Conservation (phyloP, 2,888 invertebrate genomes). For the Julus scanicus region DNA sequence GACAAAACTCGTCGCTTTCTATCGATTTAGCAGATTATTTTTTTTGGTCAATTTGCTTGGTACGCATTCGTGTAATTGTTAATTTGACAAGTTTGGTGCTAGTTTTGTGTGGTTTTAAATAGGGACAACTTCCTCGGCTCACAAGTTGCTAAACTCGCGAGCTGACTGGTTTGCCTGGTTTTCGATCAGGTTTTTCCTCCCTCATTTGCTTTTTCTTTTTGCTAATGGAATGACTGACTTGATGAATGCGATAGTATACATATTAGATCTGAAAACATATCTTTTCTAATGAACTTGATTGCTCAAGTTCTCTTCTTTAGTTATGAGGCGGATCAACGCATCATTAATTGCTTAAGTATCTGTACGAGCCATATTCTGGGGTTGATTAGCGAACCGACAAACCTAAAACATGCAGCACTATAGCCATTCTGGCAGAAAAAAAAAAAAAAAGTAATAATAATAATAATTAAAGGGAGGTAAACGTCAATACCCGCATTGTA, state of each 20-base stretch:
- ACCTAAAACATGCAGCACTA: neutral
- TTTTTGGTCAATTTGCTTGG: neutral
- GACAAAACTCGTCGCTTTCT: neutral
- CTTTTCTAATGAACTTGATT: neutral
- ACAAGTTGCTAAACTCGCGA: neutral
- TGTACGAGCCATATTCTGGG: neutral
- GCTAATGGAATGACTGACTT: neutral
- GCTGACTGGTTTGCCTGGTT: neutral
- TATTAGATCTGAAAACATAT: neutral
- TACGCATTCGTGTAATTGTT: neutral
- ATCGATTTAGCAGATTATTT: neutral
- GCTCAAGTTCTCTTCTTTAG: neutral
- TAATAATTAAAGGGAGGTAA: too few relatives aligned
- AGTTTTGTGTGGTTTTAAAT: conserved; percentile 4
- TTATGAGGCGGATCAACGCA: neutral
- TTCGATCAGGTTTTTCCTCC: conserved; percentile 12
- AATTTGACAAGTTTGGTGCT: neutral
- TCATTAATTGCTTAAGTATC: neutral
- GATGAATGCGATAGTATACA: neutral
- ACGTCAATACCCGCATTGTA: too few relatives aligned
- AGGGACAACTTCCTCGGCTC: neutral
- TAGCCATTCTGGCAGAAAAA: too few relatives aligned
- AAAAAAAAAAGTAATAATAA: too few relatives aligned
- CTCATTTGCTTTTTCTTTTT: neutral
- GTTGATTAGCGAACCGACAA: neutral